Base-by-base conservation (phyloP, 2,113 vertebrate genomes). In the Hiodon tergisus region DNA sequence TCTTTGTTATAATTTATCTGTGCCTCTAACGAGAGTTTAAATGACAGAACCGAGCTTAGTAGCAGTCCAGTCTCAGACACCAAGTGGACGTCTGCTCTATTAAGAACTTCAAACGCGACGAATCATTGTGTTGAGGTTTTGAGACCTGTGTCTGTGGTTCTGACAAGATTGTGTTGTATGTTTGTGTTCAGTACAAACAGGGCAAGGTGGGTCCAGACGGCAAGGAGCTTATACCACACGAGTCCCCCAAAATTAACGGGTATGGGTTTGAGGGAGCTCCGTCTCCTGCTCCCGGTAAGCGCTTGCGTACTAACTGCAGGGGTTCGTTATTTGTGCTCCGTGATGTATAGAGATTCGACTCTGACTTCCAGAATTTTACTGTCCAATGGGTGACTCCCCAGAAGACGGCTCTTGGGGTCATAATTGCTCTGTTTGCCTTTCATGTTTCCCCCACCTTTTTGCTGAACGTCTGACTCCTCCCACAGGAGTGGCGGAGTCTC, bases 131-230 rank as follows among this genome's bases (percentile, higher is more conserved):
- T 62, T n/a, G n/a, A 17, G 16, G 3, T 13, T 13, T 50, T 4
- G 50, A 51, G 6, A 69, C 14, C 47, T 53, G 14, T 5, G 14
- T 14, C 3, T 3, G 31, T 5, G 53, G 1, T 54, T 9, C 54
- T 10, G 54, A 50, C 46, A 6, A 47, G 53, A 9, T 47, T 6
- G 16, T 54, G 52, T 73, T 51, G 13, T 16, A 4, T 11, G 4
- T 1, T 3, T 73, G 0, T 1, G 59, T 70, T 61, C 72, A 99
- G 97, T 97, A 97, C 84, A 98, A 98, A 86, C 95, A 95, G 82
- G 97, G 97, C 66, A 99, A 99, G 86, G 97, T 99, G 0, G 97
- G 97, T 7, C 97, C 97, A 0, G 97, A 99, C 13, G 97, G 97
- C 57, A 98, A 98, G 83, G 97, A 99, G 58, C 90, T 99, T 14